phyloP scores from a whole-genome alignment of 2,797 vertebrate species.

The Sibirionetta formosa region DNA sequence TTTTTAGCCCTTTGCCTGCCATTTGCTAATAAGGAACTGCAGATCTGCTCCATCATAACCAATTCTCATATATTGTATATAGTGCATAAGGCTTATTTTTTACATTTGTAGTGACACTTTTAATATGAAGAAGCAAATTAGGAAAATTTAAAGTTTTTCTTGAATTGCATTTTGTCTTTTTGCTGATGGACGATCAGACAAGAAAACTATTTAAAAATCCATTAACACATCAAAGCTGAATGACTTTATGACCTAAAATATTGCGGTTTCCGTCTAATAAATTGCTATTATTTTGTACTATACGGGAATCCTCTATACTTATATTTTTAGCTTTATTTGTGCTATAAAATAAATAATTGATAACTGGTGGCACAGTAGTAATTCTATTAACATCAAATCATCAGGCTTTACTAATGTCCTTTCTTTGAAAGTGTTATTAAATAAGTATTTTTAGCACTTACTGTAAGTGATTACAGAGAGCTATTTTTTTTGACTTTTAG shows the following conservation, averaged over 20 bases:
- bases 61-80: background rate
- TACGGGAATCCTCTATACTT: background rate
- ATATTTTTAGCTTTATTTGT: background rate
- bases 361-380: background rate
- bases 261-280: background rate
- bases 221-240: background rate
- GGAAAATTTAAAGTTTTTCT: background rate
- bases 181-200: background rate
- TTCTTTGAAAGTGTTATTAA: constrained; percentile 12
- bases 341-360: background rate
- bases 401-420: background rate
- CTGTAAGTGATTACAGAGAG: background rate
- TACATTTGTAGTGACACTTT: fast-evolving
- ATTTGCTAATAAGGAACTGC: background rate
- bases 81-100: fast-evolving
- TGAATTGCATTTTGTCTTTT: background rate
- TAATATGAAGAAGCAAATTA: background rate
- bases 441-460: background rate
- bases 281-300: background rate
- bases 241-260: background rate
- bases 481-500: background rate
- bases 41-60: background rate
- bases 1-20: background rate
- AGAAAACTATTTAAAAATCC: background rate
- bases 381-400: background rate